Percentiles rank a stretch among this genome's conserved stretches.
Conservation (phyloP, 2,797 vertebrate species). For the Esox lucius region DNA sequence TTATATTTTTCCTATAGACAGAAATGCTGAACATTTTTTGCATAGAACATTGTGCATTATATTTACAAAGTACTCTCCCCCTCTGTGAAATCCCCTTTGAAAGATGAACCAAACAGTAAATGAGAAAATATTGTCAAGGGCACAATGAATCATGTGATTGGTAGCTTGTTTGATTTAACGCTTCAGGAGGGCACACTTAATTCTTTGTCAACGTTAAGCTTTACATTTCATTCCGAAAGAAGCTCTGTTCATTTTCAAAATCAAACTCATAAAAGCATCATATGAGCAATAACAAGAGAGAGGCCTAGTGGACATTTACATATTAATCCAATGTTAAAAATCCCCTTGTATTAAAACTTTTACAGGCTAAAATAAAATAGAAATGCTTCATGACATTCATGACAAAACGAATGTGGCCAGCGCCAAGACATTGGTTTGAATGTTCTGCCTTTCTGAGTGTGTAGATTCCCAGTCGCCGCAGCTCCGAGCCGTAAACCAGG, state of each 20-base stretch:
- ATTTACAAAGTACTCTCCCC: no score
- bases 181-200: conserved; percentile 53
- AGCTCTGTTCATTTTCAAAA: conserved; percentile 76
- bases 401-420: conserved; percentile 70
- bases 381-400: conserved; percentile 74
- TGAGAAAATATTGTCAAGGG: conserved; percentile 24
- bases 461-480: conserved; percentile 47
- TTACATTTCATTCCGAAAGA: conserved; percentile 66
- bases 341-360: conserved; percentile 72
- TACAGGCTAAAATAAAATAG: conserved; percentile 73
- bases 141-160: conserved; percentile 44
- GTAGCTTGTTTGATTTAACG: conserved; percentile 51
- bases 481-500: conserved; percentile 39
- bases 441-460: conserved; percentile 49
- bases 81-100: background rate
- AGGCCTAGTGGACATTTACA: conserved; percentile 76
- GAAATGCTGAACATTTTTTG: no score
- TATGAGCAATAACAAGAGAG: conserved; percentile 71
- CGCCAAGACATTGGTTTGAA: conserved; percentile 65
- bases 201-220: conserved; percentile 62
- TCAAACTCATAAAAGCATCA: conserved; percentile 81
- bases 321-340: conserved; percentile 82
- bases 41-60: no score
- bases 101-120: conserved; percentile 11
- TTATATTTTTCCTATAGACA: background rate